phyloP scores from a whole-genome alignment of 2,113 vertebrate genomes.

The Conger conger region DNA sequence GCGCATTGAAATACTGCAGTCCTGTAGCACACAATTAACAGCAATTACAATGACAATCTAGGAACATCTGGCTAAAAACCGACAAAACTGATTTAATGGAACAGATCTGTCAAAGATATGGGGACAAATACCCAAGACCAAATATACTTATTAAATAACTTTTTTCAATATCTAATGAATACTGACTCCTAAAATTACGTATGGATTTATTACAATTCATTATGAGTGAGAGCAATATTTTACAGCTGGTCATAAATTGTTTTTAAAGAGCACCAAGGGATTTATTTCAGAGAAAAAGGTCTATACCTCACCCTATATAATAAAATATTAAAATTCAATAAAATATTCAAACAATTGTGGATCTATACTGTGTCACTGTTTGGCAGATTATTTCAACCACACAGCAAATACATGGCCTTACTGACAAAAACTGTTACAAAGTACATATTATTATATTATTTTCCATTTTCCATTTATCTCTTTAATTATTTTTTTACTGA shows the following conservation, averaged over 20 bases:
- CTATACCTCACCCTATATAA: not conserved
- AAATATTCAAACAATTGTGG: not conserved
- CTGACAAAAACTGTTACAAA: not conserved
- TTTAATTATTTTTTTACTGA: not conserved
- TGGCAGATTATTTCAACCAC: not conserved
- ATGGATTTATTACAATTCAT: not conserved
- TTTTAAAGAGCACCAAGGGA: not conserved
- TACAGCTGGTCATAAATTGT: not conserved
- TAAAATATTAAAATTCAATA: too few relatives aligned
- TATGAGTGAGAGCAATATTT: not conserved
- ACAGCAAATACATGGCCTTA: not conserved
- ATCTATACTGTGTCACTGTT: not conserved
- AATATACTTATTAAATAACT: slow-evolving; percentile 4
- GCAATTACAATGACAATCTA: slow-evolving; percentile 20
- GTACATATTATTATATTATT: not conserved
- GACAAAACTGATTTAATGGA: slow-evolving; percentile 31
- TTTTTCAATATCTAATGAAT: slow-evolving; percentile 8
- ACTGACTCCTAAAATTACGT: not conserved
- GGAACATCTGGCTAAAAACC: slow-evolving; percentile 31
- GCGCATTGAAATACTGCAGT: slow-evolving; percentile 7
- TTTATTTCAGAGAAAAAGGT: not conserved
- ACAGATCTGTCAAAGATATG: not conserved
- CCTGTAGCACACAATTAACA: slow-evolving; percentile 10
- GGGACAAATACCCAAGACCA: not conserved
- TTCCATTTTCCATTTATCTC: not conserved